Evolutionary conservation across 2,113 vertebrate genomes (phyloP), one percentile per base, ranked within the genome.

Genomic region (Rhizomys pruinosus): DNA sequence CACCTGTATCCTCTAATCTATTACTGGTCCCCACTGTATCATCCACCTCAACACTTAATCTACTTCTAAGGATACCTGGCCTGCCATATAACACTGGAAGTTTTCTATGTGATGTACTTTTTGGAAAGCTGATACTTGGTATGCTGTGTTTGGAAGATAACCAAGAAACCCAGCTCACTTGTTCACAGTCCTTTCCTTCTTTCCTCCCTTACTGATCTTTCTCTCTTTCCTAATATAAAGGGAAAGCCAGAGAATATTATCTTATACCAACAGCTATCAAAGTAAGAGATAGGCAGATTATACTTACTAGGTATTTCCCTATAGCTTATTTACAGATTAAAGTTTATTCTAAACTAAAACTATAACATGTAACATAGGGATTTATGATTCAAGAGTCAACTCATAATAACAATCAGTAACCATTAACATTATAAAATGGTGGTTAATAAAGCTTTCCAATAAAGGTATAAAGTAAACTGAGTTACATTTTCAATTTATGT

Each of bases 321-420:
- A 47, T 12, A 66, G 68, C 64, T 44, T 88, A 74, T 4, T 9
- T 25, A 89, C 19, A 89, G 44, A 78, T 42, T 78, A 87, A 69
- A 73, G 29, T 39, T 37, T 73, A 93, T 87, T 95, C 86, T 89
- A 82, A 82, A 80, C 25, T 73, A 92, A 3, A 93, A 79, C 27
- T 92, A n/a, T 82, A 78, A 86, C 6, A 74, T 7, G 23, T 37
- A 94, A 78, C 64, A 74, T 77, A 81, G 39, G 73, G 10, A 37
- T 47, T 47, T 25, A 52, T 68, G 34, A 84, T 84, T 89, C 79
- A 74, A 15, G 27, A 93, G 11, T 44, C 69, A 44, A 55, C 15
- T 72, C 37, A 73, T 84, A 37, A 22, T 84, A 91, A 91, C 55
- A 64, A 73, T 27, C 55, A 74, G 3, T 57, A 4, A 89, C 19